Percentiles rank a stretch among this genome's conserved stretches.
Evolutionary conservation across 2,888 invertebrate species (phyloP).

Genomic region (Calameuta pallipes): DNA sequence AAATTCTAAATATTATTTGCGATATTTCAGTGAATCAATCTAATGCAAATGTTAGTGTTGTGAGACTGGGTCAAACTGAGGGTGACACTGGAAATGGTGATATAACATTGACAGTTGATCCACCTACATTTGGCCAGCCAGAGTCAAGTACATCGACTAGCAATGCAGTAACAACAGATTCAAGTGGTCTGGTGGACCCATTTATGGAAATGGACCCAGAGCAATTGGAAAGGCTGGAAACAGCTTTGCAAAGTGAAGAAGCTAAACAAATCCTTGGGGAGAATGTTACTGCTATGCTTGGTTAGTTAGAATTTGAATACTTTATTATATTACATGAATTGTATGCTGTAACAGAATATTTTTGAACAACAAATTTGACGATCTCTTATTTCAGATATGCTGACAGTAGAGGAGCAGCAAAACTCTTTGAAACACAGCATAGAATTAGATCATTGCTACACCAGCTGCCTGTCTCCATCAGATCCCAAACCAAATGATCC

Average conservation of each 20-base stretch:
- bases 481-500: slow-evolving; percentile 70
- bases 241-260: slow-evolving; percentile 68
- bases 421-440: slow-evolving; percentile 69
- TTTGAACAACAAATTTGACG: neutral
- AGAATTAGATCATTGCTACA: slow-evolving; percentile 86
- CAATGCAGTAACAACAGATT: slow-evolving; percentile 33
- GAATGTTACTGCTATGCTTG: slow-evolving; percentile 67
- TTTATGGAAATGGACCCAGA: slow-evolving; percentile 69
- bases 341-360: slow-evolving; percentile 22
- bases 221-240: slow-evolving; percentile 68
- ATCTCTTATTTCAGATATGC: slow-evolving; percentile 56
- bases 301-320: slow-evolving; percentile 39
- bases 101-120: slow-evolving; percentile 61
- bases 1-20: slow-evolving; percentile 1
- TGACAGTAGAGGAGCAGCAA: slow-evolving; percentile 68
- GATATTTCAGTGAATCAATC: slow-evolving; percentile 56
- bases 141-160: slow-evolving; percentile 27
- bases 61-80: slow-evolving; percentile 58
- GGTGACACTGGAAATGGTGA: slow-evolving; percentile 54
- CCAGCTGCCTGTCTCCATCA: slow-evolving; percentile 70
- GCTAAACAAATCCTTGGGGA: slow-evolving; percentile 69
- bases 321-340: slow-evolving; percentile 42
- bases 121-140: slow-evolving; percentile 45
- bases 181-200: slow-evolving; percentile 60
- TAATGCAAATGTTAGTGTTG: slow-evolving; percentile 62